Evolutionary conservation across 1,140 invertebrate genomes (phyloP).

Genomic region (Philaenus spumarius): DNA sequence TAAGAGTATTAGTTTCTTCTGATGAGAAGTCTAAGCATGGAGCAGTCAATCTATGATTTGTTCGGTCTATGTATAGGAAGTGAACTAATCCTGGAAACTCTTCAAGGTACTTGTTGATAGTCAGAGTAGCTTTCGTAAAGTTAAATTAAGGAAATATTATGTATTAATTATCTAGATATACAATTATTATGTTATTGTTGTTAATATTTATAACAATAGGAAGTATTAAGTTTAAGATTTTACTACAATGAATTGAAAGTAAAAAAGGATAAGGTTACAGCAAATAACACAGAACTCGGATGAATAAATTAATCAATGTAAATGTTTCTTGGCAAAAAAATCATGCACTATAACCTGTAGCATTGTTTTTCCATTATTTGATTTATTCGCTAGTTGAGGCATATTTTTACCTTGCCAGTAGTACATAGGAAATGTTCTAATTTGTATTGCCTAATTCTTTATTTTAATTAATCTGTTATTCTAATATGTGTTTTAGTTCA

Average conservation of each 20-base stretch:
- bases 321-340: no score
- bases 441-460: no score
- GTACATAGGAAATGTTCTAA: no score
- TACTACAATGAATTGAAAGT: neutral
- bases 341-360: no score
- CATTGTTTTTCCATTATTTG: no score
- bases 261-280: neutral
- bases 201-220: neutral
- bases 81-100: conserved; percentile 83
- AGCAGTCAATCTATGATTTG: conserved; percentile 63
- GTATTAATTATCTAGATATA: conserved; percentile 37
- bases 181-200: no score
- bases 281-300: no score
- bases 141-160: conserved; percentile 40
- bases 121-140: conserved; percentile 54
- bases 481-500: no score
- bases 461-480: no score
- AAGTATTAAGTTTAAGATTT: neutral
- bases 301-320: no score
- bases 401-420: no score
- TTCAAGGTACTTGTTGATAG: conserved; percentile 76
- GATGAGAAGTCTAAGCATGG: conserved; percentile 61
- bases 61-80: conserved; percentile 76
- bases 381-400: no score
- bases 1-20: conserved; percentile 49